Base-by-base conservation (phyloP, 2,888 invertebrate species). In the Ormia ochracea region DNA sequence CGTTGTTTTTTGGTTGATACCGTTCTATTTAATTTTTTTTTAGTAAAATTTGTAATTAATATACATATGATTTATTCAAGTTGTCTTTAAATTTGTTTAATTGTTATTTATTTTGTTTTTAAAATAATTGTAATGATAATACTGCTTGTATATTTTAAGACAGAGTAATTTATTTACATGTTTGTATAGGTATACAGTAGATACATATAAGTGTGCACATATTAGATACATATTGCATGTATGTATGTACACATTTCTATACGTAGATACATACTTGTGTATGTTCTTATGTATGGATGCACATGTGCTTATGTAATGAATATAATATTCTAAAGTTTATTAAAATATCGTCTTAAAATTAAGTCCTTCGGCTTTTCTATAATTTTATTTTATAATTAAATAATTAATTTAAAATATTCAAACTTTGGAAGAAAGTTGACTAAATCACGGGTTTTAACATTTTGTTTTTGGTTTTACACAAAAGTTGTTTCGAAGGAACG, bases 41-140 rank as follows among this genome's bases (percentile, higher is more conserved):
- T 70, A 77, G 76, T 70, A 56, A 70, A 77, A 77, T 70, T 63
- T 63, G 54, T 63, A 63, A 61, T 33, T 52, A 38, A 31, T 31
- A 36, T n/a, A n/a, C n/a, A n/a, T 28, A 69, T 31, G 31, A 72
- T 41, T 19, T 31, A 52, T 63, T 56, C 17, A 45, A 69, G 50
- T 69, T 72, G 23, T 54, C 17, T 43, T 54, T 17, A 74, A 33
- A 41, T 70, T 23, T 56, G 14, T 59, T 66, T 36, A 31, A 45
- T 73, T 75, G 75, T 70, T 70, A 41, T 70, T 54, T 45, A 63
- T 28, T 45, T 61, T 66, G n/a, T 28, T 59, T 69, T 48, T 56
- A 58, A 43, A 52, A 36, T 31, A 48, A 48, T 56, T 7, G 31
- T 43, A 4, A 50, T n/a, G n/a, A n/a, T n/a, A n/a, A n/a, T n/a